Conservation (phyloP, 2,888 invertebrate genomes). For the Eugnorisma glareosa region DNA sequence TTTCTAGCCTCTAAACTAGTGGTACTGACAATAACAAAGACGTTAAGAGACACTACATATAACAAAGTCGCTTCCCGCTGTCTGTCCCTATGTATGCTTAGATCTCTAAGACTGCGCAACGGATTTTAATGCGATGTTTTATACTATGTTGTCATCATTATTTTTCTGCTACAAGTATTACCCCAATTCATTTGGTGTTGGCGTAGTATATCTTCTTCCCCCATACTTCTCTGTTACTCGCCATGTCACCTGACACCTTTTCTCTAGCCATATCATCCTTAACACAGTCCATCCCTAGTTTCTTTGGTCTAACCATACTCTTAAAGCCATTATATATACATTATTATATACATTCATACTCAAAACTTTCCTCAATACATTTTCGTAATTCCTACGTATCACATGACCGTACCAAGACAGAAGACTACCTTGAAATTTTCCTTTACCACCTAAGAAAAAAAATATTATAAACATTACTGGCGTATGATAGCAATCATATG, state of each 20-base stretch:
- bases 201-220: too few relatives aligned
- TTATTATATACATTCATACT: neutral
- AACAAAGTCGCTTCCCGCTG: too few relatives aligned
- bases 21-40: too few relatives aligned
- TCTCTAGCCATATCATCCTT: too few relatives aligned
- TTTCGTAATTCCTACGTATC: neutral
- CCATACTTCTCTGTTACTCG: neutral
- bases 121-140: too few relatives aligned
- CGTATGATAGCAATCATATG: neutral
- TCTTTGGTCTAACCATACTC: neutral
- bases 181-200: too few relatives aligned
- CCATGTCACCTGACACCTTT: neutral
- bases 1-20: too few relatives aligned
- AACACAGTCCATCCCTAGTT: neutral
- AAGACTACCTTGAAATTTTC: neutral
- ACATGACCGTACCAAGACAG: neutral
- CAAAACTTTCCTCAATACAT: neutral
- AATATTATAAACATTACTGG: neutral
- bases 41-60: too few relatives aligned
- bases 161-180: too few relatives aligned
- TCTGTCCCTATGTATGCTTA: too few relatives aligned
- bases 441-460: neutral
- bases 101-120: too few relatives aligned
- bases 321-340: neutral
- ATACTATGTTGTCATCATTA: too few relatives aligned